Evolutionary conservation across 2,113 vertebrate species (phyloP).

Genomic region (Salvator merianae): DNA sequence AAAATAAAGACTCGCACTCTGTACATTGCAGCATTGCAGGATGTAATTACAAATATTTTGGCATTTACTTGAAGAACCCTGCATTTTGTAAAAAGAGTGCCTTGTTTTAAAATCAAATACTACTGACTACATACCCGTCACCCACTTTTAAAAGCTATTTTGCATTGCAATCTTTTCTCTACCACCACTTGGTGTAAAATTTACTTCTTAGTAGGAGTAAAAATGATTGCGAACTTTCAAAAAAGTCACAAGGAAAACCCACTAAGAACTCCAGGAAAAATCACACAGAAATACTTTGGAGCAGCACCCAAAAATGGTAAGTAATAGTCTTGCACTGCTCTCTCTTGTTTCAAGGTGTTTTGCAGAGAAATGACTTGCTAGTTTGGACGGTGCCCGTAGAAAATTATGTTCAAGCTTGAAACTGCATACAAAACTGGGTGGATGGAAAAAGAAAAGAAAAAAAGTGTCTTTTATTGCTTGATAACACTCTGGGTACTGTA

Average conservation of each 20-base stretch:
- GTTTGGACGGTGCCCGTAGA: background rate
- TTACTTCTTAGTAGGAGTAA: background rate
- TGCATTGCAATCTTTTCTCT: background rate
- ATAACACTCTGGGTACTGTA: conserved; percentile 79
- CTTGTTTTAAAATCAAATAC: conserved; percentile 30
- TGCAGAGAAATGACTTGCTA: background rate
- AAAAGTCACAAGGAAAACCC: background rate
- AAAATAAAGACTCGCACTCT: background rate
- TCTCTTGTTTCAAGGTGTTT: background rate
- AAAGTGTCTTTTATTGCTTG: conserved; percentile 53
- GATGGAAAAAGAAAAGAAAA: background rate
- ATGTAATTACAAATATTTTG: conserved; percentile 22
- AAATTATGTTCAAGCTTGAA: conserved; percentile 34
- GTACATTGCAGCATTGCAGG: background rate
- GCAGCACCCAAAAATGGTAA: background rate
- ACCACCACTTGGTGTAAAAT: background rate
- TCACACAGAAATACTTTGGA: background rate
- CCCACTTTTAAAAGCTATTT: background rate
- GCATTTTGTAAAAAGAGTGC: background rate
- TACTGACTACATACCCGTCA: background rate
- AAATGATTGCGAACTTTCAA: fast-evolving
- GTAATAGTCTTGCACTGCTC: background rate
- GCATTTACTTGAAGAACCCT: background rate
- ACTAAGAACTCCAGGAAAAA: background rate
- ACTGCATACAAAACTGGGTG: background rate